A percentile compares a stretch with the other conserved stretches of the same genome.
These are phyloP conservation scores for Lordiphosa stackelbergi DNA, from an alignment of 1,140 invertebrate genomes.

Conservation along the genomic window DNA sequence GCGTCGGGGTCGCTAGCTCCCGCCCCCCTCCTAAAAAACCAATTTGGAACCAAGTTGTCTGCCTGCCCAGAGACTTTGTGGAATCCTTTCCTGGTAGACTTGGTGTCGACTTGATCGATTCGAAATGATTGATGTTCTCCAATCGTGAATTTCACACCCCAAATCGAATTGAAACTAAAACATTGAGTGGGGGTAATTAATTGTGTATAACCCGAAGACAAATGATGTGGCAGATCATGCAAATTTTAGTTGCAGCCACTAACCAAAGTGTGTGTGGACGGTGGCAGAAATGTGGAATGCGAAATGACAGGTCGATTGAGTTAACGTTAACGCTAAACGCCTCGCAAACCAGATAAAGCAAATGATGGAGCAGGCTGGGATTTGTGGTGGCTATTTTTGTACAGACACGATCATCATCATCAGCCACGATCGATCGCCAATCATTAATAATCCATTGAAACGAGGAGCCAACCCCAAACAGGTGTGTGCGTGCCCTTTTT, in stretches of 20 bases:
- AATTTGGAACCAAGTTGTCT: slow-evolving; percentile 53
- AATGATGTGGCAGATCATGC: slow-evolving; percentile 63
- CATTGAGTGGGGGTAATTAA: slow-evolving; percentile 19
- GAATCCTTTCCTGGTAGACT: slow-evolving; percentile 57
- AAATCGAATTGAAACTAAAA: slow-evolving; percentile 71
- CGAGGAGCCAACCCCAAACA: slow-evolving; percentile 48
- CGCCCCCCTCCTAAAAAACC: slow-evolving; percentile 12
- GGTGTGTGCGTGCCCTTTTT: slow-evolving; percentile 44
- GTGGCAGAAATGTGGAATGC: slow-evolving; percentile 66
- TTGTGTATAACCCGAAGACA: slow-evolving; percentile 21
- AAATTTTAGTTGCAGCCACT: slow-evolving; percentile 20
- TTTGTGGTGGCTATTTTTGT: slow-evolving; percentile 62
- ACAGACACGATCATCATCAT: slow-evolving; percentile 13
- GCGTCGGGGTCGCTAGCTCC: slow-evolving; percentile 7
- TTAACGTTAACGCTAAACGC: slow-evolving; percentile 76
- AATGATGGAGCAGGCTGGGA: slow-evolving; percentile 4
- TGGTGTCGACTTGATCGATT: slow-evolving; percentile 58
- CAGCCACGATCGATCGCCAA: slow-evolving; percentile 67
- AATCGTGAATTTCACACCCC: slow-evolving; percentile 68
- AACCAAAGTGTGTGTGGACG: slow-evolving; percentile 55
- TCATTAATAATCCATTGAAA: slow-evolving; percentile 74
- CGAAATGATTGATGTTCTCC: slow-evolving; percentile 59
- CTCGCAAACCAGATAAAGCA: slow-evolving; percentile 25
- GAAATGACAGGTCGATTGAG: slow-evolving; percentile 77
- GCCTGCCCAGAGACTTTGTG: slow-evolving; percentile 38